Evolutionary conservation across 2,888 invertebrate genomes (phyloP).

Genomic region (Cataglyphis albicans): DNA sequence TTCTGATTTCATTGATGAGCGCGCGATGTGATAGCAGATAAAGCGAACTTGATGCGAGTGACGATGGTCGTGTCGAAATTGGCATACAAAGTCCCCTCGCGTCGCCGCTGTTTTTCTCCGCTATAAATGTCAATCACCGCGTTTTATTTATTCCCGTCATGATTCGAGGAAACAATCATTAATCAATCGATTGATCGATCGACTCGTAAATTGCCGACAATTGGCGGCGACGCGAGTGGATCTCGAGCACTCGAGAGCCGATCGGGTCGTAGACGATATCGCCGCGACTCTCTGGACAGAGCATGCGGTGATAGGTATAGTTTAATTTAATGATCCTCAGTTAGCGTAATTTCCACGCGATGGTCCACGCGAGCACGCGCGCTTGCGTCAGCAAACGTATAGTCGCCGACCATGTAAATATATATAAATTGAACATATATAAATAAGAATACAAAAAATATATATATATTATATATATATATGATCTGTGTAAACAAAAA

Average conservation of each 20-base stretch:
- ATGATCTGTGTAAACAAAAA: constrained; percentile 67
- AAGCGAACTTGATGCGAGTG: constrained; percentile 15
- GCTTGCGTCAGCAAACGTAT: constrained; percentile 51
- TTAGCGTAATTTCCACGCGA: constrained; percentile 77
- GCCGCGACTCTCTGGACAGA: constrained; percentile 56
- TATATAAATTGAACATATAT: constrained; percentile 66
- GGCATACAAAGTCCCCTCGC: constrained; percentile 4
- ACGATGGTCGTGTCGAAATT: constrained; percentile 13
- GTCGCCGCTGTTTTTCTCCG: background rate
- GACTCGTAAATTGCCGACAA: constrained; percentile 33
- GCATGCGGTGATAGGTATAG: constrained; percentile 79
- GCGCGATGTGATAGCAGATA: constrained; percentile 25
- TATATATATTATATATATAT: constrained; percentile 53
- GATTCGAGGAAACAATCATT: constrained; percentile 10
- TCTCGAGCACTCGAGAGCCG: constrained; percentile 22
- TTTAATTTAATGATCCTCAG: constrained; percentile 83
- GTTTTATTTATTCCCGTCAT: constrained; percentile 47
- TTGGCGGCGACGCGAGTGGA: constrained; percentile 54
- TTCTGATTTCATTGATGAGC: background rate
- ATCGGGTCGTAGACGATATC: constrained; percentile 2
- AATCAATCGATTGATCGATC: constrained; percentile 12
- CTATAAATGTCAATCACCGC: background rate
- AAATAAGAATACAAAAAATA: constrained; percentile 62
- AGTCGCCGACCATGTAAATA: constrained; percentile 67
- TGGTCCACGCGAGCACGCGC: constrained; percentile 53